These are phyloP conservation scores for Euzophera pinguis DNA, from an alignment of 2,888 invertebrate species.

Conservation along the genomic window DNA sequence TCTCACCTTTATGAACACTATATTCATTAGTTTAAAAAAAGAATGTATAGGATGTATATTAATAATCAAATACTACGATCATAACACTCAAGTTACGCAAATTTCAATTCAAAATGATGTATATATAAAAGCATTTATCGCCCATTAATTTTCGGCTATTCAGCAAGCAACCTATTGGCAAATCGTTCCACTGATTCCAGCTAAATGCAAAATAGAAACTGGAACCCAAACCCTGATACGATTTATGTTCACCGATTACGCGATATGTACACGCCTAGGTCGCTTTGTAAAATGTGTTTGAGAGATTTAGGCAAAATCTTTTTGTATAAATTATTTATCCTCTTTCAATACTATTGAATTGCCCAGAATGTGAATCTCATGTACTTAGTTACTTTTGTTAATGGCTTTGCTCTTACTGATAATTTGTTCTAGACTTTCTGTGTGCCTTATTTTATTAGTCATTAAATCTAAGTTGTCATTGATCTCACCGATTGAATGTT, in stretches of 20 bases:
- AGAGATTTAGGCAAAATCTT: background rate
- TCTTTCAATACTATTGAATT: background rate
- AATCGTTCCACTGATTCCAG: background rate
- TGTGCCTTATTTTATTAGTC: conserved; percentile 60
- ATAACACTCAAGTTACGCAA: background rate
- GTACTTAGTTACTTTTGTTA: conserved; percentile 16
- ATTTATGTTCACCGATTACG: background rate
- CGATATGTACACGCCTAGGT: conserved; percentile 9
- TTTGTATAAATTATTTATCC: conserved; percentile 8
- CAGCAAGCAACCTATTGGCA: conserved; percentile 6
- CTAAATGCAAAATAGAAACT: conserved; percentile 1
- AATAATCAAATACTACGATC: background rate
- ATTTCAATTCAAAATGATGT: background rate
- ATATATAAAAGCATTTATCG: conserved; percentile 4
- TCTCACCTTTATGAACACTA: too few relatives aligned
- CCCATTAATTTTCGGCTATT: conserved; percentile 1
- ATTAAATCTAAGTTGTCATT: conserved; percentile 28
- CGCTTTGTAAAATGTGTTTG: conserved; percentile 5
- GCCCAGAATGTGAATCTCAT: conserved; percentile 1
- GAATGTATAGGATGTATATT: too few relatives aligned
- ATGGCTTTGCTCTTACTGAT: conserved; percentile 23
- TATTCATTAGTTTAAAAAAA: too few relatives aligned
- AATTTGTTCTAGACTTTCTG: conserved; percentile 37
- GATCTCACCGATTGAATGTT: conserved; percentile 15
- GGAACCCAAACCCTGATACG: background rate